Percentiles rank a stretch among this genome's conserved stretches.
Conservation (phyloP, 2,797 vertebrate genomes). For the Esox lucius region DNA sequence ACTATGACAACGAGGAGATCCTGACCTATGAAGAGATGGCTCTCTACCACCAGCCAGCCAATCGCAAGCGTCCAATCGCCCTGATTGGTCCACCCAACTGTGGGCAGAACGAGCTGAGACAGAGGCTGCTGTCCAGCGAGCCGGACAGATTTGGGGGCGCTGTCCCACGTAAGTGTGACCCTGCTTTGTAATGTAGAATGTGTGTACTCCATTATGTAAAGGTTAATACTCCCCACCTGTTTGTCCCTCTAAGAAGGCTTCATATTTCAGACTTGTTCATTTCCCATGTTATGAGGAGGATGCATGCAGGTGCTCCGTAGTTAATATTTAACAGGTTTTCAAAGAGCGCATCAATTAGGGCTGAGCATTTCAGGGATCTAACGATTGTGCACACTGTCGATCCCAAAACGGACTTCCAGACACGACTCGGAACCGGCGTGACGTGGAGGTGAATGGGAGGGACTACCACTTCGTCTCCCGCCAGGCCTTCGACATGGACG, state of each 20-base stretch:
- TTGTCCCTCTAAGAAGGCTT: no score
- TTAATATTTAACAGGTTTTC: no score
- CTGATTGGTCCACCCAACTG: slow-evolving; percentile 90
- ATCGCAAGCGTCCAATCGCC: slow-evolving; percentile 88
- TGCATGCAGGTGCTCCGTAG: no score
- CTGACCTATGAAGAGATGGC: slow-evolving; percentile 97
- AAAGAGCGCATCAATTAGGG: no score
- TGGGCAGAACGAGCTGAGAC: slow-evolving; percentile 89
- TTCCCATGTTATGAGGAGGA: no score
- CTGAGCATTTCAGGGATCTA: no score
- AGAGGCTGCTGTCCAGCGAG: slow-evolving; percentile 84
- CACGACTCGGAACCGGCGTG: slow-evolving; percentile 85
- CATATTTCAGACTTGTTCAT: no score
- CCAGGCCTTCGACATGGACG: slow-evolving; percentile 84
- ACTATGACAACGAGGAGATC: slow-evolving; percentile 86
- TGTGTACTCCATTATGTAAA: no score
- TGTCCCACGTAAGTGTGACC: slow-evolving; percentile 84
- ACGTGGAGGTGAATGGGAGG: slow-evolving; percentile 86
- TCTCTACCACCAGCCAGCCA: slow-evolving; percentile 92
- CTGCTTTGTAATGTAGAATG: not conserved
- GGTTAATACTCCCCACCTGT: no score
- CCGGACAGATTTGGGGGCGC: slow-evolving; percentile 88
- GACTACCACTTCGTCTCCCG: slow-evolving; percentile 93
- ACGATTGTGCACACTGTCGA: no score
- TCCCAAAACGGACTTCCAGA: slow-evolving; percentile 66